phyloP scores from a whole-genome alignment of 2,113 vertebrate species.

The Toxotes chatareus region DNA sequence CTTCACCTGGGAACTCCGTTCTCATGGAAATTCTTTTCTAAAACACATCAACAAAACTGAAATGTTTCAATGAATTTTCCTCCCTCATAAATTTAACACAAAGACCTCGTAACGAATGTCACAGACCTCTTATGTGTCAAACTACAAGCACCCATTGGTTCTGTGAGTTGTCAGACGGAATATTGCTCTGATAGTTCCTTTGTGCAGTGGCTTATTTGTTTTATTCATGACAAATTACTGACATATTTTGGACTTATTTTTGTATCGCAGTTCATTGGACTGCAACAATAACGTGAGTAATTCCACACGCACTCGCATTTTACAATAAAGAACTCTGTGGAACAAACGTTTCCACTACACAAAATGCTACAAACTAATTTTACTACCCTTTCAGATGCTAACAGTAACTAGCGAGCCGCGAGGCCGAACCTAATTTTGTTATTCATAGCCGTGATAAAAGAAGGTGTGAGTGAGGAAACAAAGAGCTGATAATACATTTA shows the following conservation, averaged over 20 bases:
- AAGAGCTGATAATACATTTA: background rate
- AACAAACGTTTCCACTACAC: background rate
- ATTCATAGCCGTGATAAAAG: background rate
- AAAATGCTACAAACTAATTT: background rate
- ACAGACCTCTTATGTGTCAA: conserved; percentile 10
- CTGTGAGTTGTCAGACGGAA: background rate
- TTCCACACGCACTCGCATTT: background rate
- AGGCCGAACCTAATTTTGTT: background rate
- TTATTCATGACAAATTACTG: background rate
- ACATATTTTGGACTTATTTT: background rate
- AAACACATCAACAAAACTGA: background rate
- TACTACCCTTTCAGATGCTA: background rate
- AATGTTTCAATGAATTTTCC: background rate
- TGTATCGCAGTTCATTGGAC: background rate
- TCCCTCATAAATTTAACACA: conserved; percentile 1
- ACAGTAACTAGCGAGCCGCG: background rate
- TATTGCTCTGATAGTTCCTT: background rate
- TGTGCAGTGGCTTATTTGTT: conserved; percentile 9
- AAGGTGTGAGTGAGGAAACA: background rate
- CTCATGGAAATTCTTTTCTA: background rate
- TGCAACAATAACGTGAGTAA: background rate
- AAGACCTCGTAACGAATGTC: background rate
- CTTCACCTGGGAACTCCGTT: conserved; percentile 4
- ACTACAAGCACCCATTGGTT: background rate
- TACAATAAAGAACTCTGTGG: background rate